Evolutionary conservation across 2,113 vertebrate genomes (phyloP).

Genomic region (Platichthys stellatus): DNA sequence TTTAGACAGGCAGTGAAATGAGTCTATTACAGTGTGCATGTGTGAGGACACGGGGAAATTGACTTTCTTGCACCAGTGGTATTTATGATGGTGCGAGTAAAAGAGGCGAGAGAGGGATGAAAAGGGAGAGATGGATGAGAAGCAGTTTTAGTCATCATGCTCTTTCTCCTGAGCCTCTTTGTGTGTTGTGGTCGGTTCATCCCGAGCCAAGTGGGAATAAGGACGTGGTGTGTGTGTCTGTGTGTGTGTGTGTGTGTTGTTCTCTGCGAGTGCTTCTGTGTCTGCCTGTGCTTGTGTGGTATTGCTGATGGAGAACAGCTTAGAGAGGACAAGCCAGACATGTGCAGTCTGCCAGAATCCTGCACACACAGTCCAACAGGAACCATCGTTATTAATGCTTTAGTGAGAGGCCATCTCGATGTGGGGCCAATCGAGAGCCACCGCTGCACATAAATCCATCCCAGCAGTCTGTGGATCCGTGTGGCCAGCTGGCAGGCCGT

Average conservation of each 20-base stretch:
- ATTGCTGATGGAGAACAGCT: conserved; percentile 79
- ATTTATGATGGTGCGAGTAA: conserved; percentile 63
- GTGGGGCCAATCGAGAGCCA: conserved; percentile 78
- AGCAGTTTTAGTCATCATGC: conserved; percentile 78
- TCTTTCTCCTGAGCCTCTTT: conserved; percentile 76
- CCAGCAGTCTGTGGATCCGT: conserved; percentile 77
- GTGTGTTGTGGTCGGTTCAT: conserved; percentile 73
- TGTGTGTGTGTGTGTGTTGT: conserved; percentile 8
- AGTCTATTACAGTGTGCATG: conserved; percentile 52
- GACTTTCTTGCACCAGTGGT: conserved; percentile 63
- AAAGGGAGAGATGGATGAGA: conserved; percentile 61
- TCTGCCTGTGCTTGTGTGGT: conserved; percentile 43
- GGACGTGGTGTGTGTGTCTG: conserved; percentile 24
- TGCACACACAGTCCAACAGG: conserved; percentile 69
- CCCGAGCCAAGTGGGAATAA: conserved; percentile 68
- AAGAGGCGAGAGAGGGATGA: conserved; percentile 45
- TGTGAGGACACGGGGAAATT: conserved; percentile 64
- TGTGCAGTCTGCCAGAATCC: conserved; percentile 74
- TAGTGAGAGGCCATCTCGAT: conserved; percentile 76
- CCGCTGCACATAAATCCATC: conserved; percentile 77
- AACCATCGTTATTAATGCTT: conserved; percentile 81
- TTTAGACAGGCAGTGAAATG: conserved; percentile 57
- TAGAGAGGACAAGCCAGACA: conserved; percentile 72
- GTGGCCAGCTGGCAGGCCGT: conserved; percentile 65
- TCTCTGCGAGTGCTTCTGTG: conserved; percentile 30